Conservation (phyloP, 2,888 invertebrate genomes). For the Podotricha telesiphe region DNA sequence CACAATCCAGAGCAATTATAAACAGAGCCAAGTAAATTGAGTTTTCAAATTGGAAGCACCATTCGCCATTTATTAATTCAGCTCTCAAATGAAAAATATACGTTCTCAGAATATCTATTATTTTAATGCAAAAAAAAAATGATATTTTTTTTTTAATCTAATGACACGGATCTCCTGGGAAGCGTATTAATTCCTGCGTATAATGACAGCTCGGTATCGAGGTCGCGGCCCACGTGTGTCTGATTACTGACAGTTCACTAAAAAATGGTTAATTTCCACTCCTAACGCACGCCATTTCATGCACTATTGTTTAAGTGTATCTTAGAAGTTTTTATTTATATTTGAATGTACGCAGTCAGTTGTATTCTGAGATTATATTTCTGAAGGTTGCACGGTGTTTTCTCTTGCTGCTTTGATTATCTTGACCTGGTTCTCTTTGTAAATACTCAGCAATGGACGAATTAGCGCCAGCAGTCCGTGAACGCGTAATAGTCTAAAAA, state of each 20-base stretch:
- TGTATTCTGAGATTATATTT: slow-evolving; percentile 43
- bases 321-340: slow-evolving; percentile 40
- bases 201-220: slow-evolving; percentile 54
- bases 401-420: slow-evolving; percentile 71
- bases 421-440: slow-evolving; percentile 70
- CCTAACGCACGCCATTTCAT: slow-evolving; percentile 48
- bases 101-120: slow-evolving; percentile 51
- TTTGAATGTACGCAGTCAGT: slow-evolving; percentile 41
- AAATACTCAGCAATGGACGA: slow-evolving; percentile 62
- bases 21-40: slow-evolving; percentile 40
- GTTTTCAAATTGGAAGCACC: slow-evolving; percentile 41
- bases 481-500: slow-evolving; percentile 44
- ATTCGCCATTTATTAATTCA: slow-evolving; percentile 38
- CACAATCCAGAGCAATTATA: slow-evolving; percentile 41
- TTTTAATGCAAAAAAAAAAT: slow-evolving; percentile 14
- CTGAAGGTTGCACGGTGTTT: slow-evolving; percentile 64
- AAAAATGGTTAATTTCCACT: slow-evolving; percentile 15
- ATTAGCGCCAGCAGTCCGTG: slow-evolving; percentile 61
- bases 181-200: slow-evolving; percentile 62
- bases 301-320: slow-evolving; percentile 51
- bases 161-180: slow-evolving; percentile 57
- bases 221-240: slow-evolving; percentile 70
- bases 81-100: slow-evolving; percentile 18
- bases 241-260: slow-evolving; percentile 54
- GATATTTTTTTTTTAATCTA: slow-evolving; percentile 55